Evolutionary conservation across 1,140 invertebrate species (phyloP).

Genomic region (Copidosoma floridanum): DNA sequence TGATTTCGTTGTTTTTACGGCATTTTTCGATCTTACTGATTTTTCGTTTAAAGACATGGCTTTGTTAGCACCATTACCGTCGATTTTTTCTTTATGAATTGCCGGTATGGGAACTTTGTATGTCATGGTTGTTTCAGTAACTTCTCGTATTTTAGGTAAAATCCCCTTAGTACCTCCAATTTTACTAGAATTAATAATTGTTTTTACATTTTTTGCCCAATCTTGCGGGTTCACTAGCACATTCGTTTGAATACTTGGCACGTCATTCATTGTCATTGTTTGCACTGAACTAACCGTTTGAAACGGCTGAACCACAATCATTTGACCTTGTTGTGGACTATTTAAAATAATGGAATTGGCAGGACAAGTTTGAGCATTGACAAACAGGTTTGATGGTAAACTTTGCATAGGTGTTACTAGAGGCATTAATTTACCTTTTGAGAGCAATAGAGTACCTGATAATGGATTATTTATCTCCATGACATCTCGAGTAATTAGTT

Average conservation of each 20-base stretch:
- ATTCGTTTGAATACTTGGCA: conserved; percentile 43
- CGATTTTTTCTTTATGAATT: conserved; percentile 53
- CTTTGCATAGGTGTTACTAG: conserved; percentile 47
- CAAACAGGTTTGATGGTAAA: conserved; percentile 49
- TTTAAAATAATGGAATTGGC: conserved; percentile 49
- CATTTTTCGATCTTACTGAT: conserved; percentile 12
- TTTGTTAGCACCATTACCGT: conserved; percentile 45
- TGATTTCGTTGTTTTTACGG: background rate
- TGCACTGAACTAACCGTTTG: conserved; percentile 43
- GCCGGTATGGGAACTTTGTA: conserved; percentile 73
- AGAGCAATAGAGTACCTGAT: conserved; percentile 48
- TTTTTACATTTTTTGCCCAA: conserved; percentile 52
- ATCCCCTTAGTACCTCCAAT: conserved; percentile 51
- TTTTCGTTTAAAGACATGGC: background rate
- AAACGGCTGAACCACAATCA: conserved; percentile 54
- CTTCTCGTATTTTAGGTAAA: conserved; percentile 52
- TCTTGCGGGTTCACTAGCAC: conserved; percentile 47
- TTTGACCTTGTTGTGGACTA: conserved; percentile 49
- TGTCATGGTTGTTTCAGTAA: conserved; percentile 65
- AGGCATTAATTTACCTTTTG: conserved; percentile 51
- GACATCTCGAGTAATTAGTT: conserved; percentile 27
- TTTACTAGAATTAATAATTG: conserved; percentile 49
- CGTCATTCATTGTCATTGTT: conserved; percentile 38
- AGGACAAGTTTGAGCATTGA: conserved; percentile 44
- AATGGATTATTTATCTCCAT: conserved; percentile 43